phyloP scores from a whole-genome alignment of 2,797 vertebrate genomes.

The Spatula clypeata region DNA sequence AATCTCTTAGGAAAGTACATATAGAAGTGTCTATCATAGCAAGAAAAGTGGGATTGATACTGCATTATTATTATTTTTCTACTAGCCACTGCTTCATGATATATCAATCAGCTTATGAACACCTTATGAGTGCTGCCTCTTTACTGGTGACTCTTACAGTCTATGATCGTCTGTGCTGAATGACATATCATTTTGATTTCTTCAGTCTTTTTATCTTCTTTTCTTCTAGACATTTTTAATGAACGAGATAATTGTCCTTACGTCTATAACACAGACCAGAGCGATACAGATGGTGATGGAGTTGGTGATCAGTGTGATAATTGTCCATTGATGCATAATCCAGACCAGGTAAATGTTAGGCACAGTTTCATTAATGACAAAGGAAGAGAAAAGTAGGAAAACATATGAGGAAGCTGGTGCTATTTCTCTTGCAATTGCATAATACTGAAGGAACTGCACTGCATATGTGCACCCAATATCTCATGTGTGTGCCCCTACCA shows the following conservation, averaged over 20 bases:
- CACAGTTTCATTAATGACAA: background rate
- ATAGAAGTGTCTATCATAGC: background rate
- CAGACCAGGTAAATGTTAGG: slow-evolving; percentile 90
- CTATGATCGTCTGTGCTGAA: background rate
- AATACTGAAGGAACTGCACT: background rate
- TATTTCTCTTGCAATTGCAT: background rate
- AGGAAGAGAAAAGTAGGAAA: background rate
- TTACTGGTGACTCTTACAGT: background rate
- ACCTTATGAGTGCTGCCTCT: background rate
- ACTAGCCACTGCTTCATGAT: background rate
- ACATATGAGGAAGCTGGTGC: background rate
- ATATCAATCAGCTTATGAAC: background rate
- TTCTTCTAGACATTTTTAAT: slow-evolving; percentile 91
- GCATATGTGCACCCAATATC: background rate
- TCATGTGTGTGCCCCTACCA: background rate
- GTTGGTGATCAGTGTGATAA: slow-evolving; percentile 99
- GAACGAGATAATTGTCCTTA: slow-evolving; percentile 96
- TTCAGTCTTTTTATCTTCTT: background rate
- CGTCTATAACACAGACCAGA: slow-evolving; percentile 96
- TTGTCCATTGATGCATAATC: slow-evolving; percentile 95
- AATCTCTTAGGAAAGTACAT: background rate
- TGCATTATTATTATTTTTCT: background rate
- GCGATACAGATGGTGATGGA: slow-evolving; percentile 95
- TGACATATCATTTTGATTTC: background rate
- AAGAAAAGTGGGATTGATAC: background rate